These are phyloP conservation scores for Crotophaga sulcirostris DNA, from an alignment of 2,113 vertebrate species.

Conservation along the genomic window DNA sequence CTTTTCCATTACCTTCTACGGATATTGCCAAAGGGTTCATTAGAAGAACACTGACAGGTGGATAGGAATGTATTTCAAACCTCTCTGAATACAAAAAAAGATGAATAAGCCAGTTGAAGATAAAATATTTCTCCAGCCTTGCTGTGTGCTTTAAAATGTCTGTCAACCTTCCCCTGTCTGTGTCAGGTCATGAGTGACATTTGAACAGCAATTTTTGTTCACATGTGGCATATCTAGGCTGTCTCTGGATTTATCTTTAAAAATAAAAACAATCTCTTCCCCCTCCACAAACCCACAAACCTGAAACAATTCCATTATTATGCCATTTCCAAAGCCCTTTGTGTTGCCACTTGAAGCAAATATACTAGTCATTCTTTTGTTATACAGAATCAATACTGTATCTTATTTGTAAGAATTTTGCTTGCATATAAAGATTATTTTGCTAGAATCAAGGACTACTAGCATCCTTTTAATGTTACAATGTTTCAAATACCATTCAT, in stretches of 20 bases:
- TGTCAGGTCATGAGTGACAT: slow-evolving; percentile 31
- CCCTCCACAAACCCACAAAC: background rate
- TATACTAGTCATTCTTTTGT: background rate
- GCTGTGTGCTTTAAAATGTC: background rate
- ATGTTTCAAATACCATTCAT: background rate
- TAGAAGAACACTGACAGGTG: background rate
- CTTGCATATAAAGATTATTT: background rate
- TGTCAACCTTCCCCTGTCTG: background rate
- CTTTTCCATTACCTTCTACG: background rate
- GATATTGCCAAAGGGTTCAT: background rate
- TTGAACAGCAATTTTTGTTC: slow-evolving; percentile 39
- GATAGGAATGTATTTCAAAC: background rate
- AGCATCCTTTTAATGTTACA: background rate
- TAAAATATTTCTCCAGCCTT: background rate
- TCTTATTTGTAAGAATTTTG: background rate
- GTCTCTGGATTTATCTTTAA: slow-evolving; percentile 11
- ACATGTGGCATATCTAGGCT: background rate
- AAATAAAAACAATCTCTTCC: background rate
- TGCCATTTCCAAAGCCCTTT: background rate
- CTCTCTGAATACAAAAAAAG: background rate
- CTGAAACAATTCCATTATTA: background rate
- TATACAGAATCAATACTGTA: background rate
- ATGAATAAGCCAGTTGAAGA: background rate
- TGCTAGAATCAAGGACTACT: background rate
- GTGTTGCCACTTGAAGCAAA: background rate